These are phyloP conservation scores for Meleagris gallopavo DNA, from an alignment of 2,113 vertebrate genomes.

Conservation along the genomic window DNA sequence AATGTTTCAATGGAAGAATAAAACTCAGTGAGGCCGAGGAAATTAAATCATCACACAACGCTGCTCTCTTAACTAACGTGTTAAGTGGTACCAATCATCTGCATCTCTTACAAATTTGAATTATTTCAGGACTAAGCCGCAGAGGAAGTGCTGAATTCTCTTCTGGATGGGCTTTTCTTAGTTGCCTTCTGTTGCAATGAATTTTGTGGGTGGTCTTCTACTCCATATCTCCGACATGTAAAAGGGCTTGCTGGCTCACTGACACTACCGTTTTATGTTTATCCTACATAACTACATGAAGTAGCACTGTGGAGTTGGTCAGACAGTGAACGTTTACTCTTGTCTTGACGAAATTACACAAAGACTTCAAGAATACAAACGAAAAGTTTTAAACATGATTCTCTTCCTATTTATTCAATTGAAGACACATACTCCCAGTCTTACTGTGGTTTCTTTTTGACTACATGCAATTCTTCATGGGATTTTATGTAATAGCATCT, in stretches of 20 bases:
- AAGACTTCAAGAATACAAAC: neutral
- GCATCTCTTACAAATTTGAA: neutral
- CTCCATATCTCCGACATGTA: neutral
- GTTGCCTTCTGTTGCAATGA: neutral
- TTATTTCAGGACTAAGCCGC: neutral
- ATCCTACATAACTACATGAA: neutral
- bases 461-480: neutral
- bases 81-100: neutral
- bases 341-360: neutral
- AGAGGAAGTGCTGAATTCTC: neutral
- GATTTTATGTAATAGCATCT: neutral
- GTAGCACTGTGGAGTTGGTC: neutral
- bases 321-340: neutral
- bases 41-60: neutral
- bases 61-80: neutral
- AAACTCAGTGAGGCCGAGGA: neutral
- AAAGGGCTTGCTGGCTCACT: neutral
- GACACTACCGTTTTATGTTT: neutral
- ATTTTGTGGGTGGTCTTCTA: conserved; percentile 7
- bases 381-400: neutral
- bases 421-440: neutral
- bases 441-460: neutral
- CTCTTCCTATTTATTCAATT: neutral
- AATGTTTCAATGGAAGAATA: neutral
- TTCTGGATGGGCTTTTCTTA: neutral